These are phyloP conservation scores for Diloba caeruleocephala DNA, from an alignment of 2,888 invertebrate species.

Conservation along the genomic window DNA sequence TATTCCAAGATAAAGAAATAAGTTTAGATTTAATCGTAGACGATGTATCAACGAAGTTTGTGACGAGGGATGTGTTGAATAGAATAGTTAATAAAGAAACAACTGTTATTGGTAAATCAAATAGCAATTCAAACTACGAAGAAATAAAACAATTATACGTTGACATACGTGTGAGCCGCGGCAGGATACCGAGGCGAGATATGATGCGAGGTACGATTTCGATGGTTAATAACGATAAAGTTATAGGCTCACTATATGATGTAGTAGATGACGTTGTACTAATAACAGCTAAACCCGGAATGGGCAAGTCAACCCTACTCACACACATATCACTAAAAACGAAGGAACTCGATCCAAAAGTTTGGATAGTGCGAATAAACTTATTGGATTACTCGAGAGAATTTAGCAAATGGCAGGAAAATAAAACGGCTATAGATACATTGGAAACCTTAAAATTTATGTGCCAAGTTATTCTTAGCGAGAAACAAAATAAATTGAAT, in stretches of 20 bases:
- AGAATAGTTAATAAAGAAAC: constrained; percentile 15
- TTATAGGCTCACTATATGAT: neutral
- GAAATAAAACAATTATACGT: constrained; percentile 32
- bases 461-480: neutral
- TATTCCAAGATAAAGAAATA: constrained; percentile 21
- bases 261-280: constrained; percentile 14
- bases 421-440: neutral
- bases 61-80: constrained; percentile 14
- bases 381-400: constrained; percentile 15
- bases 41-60: constrained; percentile 1
- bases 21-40: constrained; percentile 13
- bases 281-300: constrained; percentile 34
- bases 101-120: constrained; percentile 11
- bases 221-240: neutral
- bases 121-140: constrained; percentile 19
- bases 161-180: constrained; percentile 7
- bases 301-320: constrained; percentile 47
- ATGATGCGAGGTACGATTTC: neutral
- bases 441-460: constrained; percentile 10
- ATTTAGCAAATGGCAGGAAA: constrained; percentile 21
- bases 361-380: constrained; percentile 37
- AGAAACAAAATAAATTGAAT: neutral
- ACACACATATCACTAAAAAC: constrained; percentile 36
- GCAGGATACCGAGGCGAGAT: neutral
- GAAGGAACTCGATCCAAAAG: constrained; percentile 9